Conservation (phyloP, 2,797 vertebrate species). For the Coregonus ussuriensis region DNA sequence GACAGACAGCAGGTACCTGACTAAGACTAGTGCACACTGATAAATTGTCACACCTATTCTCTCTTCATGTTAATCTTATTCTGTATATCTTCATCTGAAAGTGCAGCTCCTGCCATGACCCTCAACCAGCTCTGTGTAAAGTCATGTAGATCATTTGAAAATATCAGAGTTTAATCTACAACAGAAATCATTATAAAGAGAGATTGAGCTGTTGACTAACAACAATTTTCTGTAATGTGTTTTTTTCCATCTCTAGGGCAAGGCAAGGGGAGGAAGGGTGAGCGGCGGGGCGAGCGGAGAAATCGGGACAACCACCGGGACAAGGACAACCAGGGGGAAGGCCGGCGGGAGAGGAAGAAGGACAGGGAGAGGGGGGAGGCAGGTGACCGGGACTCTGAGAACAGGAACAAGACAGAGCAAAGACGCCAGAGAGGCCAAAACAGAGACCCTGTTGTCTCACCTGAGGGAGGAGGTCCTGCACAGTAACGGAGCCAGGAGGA, state of each 20-base stretch:
- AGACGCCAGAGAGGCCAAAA: constrained; percentile 85
- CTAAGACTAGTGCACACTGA: too few relatives aligned
- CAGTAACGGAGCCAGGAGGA: constrained; percentile 60
- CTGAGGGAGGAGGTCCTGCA: constrained; percentile 29
- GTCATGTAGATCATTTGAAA: background rate
- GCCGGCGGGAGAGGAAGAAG: constrained; percentile 81
- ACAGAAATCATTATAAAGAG: background rate
- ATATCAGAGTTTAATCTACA: background rate
- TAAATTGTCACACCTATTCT: background rate
- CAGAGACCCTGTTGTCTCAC: constrained; percentile 6
- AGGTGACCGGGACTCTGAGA: constrained; percentile 77
- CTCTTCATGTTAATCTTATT: background rate
- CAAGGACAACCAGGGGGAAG: constrained; percentile 82
- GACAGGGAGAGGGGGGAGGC: constrained; percentile 79
- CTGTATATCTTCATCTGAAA: background rate
- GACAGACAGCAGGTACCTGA: too few relatives aligned
- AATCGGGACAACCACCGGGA: constrained; percentile 87
- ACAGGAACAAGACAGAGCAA: constrained; percentile 90
- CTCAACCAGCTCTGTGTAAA: background rate
- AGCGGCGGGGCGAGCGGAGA: constrained; percentile 70
- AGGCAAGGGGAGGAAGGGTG: constrained; percentile 70
- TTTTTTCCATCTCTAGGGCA: constrained; percentile 27
- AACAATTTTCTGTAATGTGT: background rate
- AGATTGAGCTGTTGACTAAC: background rate
- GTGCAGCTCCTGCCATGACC: background rate